Evolutionary conservation across 2,797 vertebrate species (phyloP), one percentile per base, ranked within the genome.

Genomic region (Clamator glandarius): DNA sequence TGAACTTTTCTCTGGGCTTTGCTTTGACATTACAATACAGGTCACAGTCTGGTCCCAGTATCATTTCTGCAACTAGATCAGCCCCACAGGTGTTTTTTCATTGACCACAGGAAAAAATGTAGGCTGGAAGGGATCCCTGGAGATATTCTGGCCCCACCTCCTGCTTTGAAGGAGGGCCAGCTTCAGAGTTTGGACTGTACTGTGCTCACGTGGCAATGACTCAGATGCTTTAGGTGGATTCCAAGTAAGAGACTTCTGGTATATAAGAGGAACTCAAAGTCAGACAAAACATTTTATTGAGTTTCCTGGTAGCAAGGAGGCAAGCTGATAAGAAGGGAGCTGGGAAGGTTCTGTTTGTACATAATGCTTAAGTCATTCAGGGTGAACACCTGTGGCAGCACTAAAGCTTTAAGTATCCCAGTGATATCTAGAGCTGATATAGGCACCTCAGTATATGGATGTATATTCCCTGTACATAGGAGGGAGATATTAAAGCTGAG

Each of bases 361-460:
- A 51, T 77, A 31, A 9, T 23, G 14, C 11, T 5, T 11, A 84
- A 61, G 26, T 20, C 12, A 23, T 35, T 78, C 11, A 75, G 14
- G 13, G 25, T n/a, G 39, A 52, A 41, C 24, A 6, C 6, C 17
- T 51, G 35, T 25, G 29, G 41, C 36, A 85, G 14, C 42, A 75
- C 29, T 61, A 48, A 86, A 84, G 18, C 18, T 81, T 75, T 50
- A 78, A 72, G 50, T 21, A 68, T 28, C 6, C 29, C 46, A 50
- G 17, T 20, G 46, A 28, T 61, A 25, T 64, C 41, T n/a, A 46
- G 61, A 52, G 24, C 7, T 39, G 29, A 42, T 42, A 39, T 0
- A 55, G 35, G 11, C 12, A 66, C 8, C 6, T 5, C 20, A 25
- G 4, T 16, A 11, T 17, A 8, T 0, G 0, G 29, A 48, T 35